phyloP scores from a whole-genome alignment of 2,888 invertebrate genomes.

The Bombylius major region DNA sequence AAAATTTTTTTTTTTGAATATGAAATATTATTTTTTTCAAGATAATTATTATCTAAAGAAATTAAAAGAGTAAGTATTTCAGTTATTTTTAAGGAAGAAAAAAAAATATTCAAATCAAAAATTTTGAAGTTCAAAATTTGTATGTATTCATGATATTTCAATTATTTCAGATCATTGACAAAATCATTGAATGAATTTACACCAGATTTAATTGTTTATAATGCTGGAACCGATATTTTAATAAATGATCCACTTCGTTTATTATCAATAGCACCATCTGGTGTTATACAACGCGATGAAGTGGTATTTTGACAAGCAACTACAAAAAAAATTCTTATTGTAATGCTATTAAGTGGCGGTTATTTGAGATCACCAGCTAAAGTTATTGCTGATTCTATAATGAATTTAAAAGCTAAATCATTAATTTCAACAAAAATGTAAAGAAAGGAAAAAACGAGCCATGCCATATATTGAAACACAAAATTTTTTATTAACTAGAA shows the following conservation, averaged over 20 bases:
- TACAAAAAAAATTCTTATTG: conserved; percentile 54
- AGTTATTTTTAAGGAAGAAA: too few relatives aligned
- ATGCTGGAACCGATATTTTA: conserved; percentile 83
- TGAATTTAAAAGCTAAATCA: conserved; percentile 54
- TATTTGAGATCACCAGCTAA: conserved; percentile 59
- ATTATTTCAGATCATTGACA: conserved; percentile 48
- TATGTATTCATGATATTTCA: too few relatives aligned
- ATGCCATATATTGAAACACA: too few relatives aligned
- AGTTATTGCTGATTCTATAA: conserved; percentile 74
- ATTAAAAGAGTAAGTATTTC: too few relatives aligned
- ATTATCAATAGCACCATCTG: conserved; percentile 59
- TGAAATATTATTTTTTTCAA: too few relatives aligned
- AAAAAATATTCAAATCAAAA: too few relatives aligned
- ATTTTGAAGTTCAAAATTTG: too few relatives aligned
- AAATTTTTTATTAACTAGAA: too few relatives aligned
- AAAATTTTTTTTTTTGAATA: too few relatives aligned
- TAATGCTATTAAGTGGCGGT: conserved; percentile 81
- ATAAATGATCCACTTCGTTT: conserved; percentile 65
- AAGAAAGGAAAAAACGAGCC: too few relatives aligned
- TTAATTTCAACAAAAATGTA: conserved; percentile 34
- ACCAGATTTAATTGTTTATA: conserved; percentile 76
- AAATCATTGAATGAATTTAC: conserved; percentile 55
- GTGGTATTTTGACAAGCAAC: conserved; percentile 63
- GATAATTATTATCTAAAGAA: too few relatives aligned
- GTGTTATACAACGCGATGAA: conserved; percentile 74